Conservation (phyloP, 2,797 vertebrate genomes). For the Myotis pilosus region DNA sequence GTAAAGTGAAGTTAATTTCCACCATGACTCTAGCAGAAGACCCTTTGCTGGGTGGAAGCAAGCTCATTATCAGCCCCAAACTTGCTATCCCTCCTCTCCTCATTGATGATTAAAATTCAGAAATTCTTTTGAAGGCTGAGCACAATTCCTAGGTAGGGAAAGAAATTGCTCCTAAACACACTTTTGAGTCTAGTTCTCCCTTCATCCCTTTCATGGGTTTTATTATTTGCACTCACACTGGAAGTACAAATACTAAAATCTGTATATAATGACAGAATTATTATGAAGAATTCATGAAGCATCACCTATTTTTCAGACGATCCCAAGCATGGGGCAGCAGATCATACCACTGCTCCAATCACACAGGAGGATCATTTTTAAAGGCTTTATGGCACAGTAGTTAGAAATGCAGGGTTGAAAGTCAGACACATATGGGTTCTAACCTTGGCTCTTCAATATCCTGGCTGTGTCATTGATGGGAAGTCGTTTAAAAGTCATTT, state of each 20-base stretch:
- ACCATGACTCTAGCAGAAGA: background rate
- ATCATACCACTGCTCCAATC: background rate
- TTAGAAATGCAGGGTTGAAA: conserved; percentile 58
- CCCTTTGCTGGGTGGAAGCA: background rate
- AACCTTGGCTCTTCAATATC: conserved; percentile 54
- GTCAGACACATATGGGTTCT: conserved; percentile 44
- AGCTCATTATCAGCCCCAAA: background rate
- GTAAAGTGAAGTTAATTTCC: background rate
- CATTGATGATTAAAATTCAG: conserved; percentile 45
- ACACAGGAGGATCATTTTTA: conserved; percentile 9
- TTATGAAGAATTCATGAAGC: conserved; percentile 56
- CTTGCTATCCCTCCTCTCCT: background rate
- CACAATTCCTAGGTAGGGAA: background rate
- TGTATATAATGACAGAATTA: conserved; percentile 49
- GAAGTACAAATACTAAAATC: conserved; percentile 54
- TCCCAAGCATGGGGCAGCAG: background rate
- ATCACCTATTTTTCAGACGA: conserved; percentile 49
- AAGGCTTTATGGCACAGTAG: conserved; percentile 3
- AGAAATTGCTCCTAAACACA: conserved; percentile 45
- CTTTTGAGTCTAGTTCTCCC: background rate
- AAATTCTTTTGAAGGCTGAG: conserved; percentile 40
- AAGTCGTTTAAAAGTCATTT: conserved; percentile 68
- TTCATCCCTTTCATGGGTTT: conserved; percentile 16
- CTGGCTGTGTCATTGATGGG: conserved; percentile 26
- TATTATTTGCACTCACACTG: conserved; percentile 50